Evolutionary conservation across 2,888 invertebrate genomes (phyloP), one percentile per base, ranked within the genome.

Genomic region (Lampropteryx suffumata): DNA sequence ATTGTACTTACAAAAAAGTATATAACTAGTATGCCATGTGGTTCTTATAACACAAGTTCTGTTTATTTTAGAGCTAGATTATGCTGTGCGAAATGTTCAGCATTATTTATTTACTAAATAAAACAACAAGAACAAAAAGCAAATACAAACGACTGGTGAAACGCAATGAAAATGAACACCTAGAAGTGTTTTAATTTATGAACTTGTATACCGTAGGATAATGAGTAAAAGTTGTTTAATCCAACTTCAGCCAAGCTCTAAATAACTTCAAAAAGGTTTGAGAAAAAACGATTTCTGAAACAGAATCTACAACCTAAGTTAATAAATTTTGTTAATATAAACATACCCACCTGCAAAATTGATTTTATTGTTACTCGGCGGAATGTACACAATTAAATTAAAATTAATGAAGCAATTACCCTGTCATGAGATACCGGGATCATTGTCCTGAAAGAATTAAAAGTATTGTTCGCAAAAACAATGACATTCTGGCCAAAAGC

Each of bases 401-500:
- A 73, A 71, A 74, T 79, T 76, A 79, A 79, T 71, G 71, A 79
- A 76, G 69, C 74, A 80, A 82, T 80, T 77, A 79, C 66, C 64
- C 69, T 64, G 55, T 73, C 71, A 71, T 71, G 64, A 65, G 67
- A 69, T 70, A 73, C 67, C 73, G 67, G 71, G 72, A 76, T 76
- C 68, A 73, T 64, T 70, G 65, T 69, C 62, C 64, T 61, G 63
- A 69, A 76, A 71, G 69, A 75, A 76, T 73, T 74, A 56, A 55
- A 79, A 77, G 75, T 74, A 79, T 79, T 77, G 73, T 77, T 75
- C 63, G 56, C 67, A 68, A 71, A 76, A 79, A 84, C 83, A 85
- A 83, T 82, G 76, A 73, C 71, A 71, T 79, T 79, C 77, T 67
- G 77, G 67, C 57, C 72, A 74, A 82, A 82, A 82, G 84, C 83